Conservation (phyloP, 2,113 vertebrate species). For the Merops nubicus region DNA sequence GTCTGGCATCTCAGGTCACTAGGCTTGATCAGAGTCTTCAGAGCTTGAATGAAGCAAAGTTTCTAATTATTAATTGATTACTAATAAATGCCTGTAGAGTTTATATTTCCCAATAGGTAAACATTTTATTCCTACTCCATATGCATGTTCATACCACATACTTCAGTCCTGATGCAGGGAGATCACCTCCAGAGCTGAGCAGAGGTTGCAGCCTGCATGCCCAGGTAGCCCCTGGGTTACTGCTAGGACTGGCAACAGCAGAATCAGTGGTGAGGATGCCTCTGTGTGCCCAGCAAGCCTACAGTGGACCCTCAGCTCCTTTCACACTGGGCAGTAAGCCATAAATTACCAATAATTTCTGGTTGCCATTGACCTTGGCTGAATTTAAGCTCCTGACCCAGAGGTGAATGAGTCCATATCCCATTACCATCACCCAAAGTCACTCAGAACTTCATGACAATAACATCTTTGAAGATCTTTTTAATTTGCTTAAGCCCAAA, state of each 20-base stretch:
- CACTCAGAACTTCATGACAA: background rate
- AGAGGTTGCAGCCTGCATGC: background rate
- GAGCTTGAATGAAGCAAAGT: background rate
- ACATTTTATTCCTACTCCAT: background rate
- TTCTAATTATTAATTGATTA: background rate
- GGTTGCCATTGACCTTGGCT: background rate
- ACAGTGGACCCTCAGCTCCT: background rate
- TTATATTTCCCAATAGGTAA: background rate
- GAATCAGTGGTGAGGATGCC: background rate
- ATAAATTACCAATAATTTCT: background rate
- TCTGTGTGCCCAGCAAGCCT: background rate
- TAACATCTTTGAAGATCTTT: conserved; percentile 10
- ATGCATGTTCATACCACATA: no score
- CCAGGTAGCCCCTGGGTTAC: background rate
- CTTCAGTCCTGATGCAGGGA: background rate
- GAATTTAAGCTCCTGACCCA: conserved; percentile 17
- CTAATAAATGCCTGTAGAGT: background rate
- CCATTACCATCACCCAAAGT: background rate
- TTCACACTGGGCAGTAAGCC: background rate
- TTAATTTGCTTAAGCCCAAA: background rate
- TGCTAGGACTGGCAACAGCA: background rate
- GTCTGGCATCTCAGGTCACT: background rate
- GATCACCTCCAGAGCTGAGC: background rate
- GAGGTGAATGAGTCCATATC: background rate
- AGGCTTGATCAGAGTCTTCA: background rate